A percentile compares a stretch with the other conserved stretches of the same genome.
phyloP scores from a whole-genome alignment of 2,113 vertebrate species.

The Synodontis membranacea region DNA sequence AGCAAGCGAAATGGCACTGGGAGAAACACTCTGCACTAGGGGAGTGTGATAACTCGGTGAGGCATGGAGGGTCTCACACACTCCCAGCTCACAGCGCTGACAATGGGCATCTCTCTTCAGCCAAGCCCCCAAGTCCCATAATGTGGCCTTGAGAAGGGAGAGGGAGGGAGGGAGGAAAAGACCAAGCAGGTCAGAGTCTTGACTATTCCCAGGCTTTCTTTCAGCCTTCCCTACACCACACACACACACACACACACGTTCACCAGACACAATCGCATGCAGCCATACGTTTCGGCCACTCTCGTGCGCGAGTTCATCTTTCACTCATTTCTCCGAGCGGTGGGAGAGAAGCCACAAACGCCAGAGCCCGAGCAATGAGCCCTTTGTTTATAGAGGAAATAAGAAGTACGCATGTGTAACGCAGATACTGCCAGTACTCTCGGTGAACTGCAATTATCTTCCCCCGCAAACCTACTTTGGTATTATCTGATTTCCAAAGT shows the following conservation, averaged over 20 bases:
- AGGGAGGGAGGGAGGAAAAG: conserved; percentile 18
- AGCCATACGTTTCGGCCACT: conserved; percentile 43
- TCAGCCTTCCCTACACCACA: conserved; percentile 11
- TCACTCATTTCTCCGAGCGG: conserved; percentile 62
- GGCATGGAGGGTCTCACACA: conserved; percentile 46
- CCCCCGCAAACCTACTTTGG: conserved; percentile 57
- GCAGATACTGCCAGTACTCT: conserved; percentile 62
- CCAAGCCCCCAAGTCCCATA: conserved; percentile 32
- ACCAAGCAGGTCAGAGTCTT: conserved; percentile 38
- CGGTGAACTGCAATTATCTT: conserved; percentile 65
- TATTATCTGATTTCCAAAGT: conserved; percentile 62
- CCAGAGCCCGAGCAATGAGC: conserved; percentile 64
- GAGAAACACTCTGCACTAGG: conserved; percentile 35
- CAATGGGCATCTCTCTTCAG: conserved; percentile 52
- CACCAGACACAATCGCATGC: conserved; percentile 29
- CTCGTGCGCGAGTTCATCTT: conserved; percentile 57
- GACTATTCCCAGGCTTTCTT: conserved; percentile 52
- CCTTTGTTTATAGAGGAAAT: conserved; percentile 69
- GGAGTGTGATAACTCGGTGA: conserved; percentile 49
- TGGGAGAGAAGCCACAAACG: conserved; percentile 61
- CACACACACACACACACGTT: background rate
- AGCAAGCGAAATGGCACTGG: conserved; percentile 30
- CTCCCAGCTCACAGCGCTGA: conserved; percentile 48
- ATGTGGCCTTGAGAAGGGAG: conserved; percentile 28
- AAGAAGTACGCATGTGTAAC: conserved; percentile 62